phyloP scores from a whole-genome alignment of 2,888 invertebrate species.

The Arrhopalites spinosus region DNA sequence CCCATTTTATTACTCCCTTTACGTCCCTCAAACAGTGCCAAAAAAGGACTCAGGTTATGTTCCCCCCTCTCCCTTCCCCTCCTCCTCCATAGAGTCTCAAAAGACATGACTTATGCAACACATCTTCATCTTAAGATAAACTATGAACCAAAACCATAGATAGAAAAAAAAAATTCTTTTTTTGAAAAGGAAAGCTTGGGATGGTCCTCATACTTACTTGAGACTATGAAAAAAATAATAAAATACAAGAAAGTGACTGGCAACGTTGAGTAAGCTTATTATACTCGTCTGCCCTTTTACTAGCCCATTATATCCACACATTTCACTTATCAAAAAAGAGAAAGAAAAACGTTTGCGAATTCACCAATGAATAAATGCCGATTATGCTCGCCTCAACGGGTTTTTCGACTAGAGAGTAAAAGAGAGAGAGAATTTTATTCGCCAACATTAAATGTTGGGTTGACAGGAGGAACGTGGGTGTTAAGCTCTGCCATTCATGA shows the following conservation, averaged over 20 bases:
- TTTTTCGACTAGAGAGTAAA: neutral
- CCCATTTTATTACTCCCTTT: slow-evolving; percentile 25
- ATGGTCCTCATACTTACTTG: no score
- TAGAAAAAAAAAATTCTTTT: neutral
- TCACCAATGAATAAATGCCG: slow-evolving; percentile 16
- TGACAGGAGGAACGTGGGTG: neutral
- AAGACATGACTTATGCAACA: neutral
- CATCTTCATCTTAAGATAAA: neutral
- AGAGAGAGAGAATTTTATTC: neutral
- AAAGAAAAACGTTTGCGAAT: neutral
- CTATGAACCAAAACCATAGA: neutral
- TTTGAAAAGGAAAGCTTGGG: neutral
- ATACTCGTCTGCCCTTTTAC: neutral
- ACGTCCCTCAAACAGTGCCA: slow-evolving; percentile 19
- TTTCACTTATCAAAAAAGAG: neutral
- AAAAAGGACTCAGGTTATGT: slow-evolving; percentile 16
- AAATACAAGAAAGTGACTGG: no score
- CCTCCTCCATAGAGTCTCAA: no score
- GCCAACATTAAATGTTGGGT: neutral
- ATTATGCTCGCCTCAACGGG: neutral
- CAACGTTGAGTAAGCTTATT: no score
- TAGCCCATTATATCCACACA: neutral
- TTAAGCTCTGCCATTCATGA: neutral
- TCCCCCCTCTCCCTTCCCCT: neutral
- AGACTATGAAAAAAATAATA: no score